A percentile compares a stretch with the other conserved stretches of the same genome.
phyloP scores from a whole-genome alignment of 2,113 vertebrate species.

The Eulacestoma nigropectus region DNA sequence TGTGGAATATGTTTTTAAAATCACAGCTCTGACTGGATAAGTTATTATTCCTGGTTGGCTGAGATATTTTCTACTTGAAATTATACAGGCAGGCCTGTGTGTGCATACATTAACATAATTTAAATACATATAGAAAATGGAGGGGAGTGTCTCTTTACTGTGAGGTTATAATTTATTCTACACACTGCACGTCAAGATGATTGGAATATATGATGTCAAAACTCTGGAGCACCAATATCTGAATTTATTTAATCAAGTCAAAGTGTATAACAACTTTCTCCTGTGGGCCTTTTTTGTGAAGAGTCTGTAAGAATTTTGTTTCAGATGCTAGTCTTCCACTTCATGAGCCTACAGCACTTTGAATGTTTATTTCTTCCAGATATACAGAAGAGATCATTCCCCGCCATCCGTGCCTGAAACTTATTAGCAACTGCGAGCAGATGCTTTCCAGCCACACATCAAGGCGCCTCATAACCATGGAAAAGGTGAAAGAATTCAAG shows the following conservation, averaged over 20 bases:
- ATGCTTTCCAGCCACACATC: slow-evolving; percentile 93
- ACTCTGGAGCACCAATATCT: not conserved
- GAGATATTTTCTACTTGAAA: not conserved
- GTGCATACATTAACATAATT: not conserved
- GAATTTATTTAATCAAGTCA: not conserved
- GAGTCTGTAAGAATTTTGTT: not conserved
- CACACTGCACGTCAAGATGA: not conserved
- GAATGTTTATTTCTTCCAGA: slow-evolving; percentile 72
- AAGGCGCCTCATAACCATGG: slow-evolving; percentile 93
- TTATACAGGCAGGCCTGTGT: not conserved
- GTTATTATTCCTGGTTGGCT: not conserved
- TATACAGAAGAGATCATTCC: slow-evolving; percentile 90
- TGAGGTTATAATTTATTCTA: not conserved
- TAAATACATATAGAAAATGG: not conserved
- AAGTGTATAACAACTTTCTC: not conserved
- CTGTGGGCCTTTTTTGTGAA: not conserved
- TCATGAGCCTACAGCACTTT: not conserved
- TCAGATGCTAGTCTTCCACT: not conserved
- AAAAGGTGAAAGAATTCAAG: slow-evolving; percentile 93
- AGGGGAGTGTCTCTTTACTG: not conserved
- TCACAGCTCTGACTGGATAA: not conserved
- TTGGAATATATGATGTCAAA: not conserved
- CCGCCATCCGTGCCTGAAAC: slow-evolving; percentile 86
- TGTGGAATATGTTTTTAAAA: not conserved
- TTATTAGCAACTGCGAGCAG: slow-evolving; percentile 96